A percentile compares a stretch with the other conserved stretches of the same genome.
These are phyloP conservation scores for Corella eumyota DNA, from an alignment of 23 tunicate genomes.

Conservation along the genomic window DNA sequence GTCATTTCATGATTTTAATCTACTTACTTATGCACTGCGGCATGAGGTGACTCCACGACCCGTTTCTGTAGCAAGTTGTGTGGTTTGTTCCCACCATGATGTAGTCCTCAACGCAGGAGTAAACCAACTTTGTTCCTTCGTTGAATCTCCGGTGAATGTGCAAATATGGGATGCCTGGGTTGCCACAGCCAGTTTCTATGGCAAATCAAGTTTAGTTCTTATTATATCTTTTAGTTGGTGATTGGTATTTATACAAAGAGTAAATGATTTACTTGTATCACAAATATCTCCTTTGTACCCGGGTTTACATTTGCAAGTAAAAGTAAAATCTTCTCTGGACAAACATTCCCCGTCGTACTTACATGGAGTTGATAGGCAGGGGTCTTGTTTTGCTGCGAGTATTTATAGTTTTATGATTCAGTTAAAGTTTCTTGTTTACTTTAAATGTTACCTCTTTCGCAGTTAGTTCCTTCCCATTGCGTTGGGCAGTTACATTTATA, in stretches of 20 bases:
- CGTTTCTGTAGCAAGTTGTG: constrained; percentile 23
- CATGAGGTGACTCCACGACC: constrained; percentile 45
- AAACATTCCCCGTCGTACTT: constrained; percentile 31
- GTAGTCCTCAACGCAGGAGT: constrained; percentile 41
- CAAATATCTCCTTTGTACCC: constrained; percentile 47
- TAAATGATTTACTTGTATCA: constrained; percentile 40
- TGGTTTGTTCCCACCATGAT: constrained; percentile 22
- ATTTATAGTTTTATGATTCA: too few species aligned
- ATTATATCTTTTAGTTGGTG: too few species aligned
- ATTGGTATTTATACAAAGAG: background rate
- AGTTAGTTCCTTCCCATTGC: constrained; percentile 29
- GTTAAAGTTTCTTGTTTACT: too few species aligned
- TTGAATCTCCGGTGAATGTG: constrained; percentile 30
- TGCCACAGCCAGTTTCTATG: constrained; percentile 60
- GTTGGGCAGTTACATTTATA: constrained; percentile 29
- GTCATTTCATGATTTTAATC: too few species aligned
- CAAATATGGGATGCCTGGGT: constrained; percentile 68
- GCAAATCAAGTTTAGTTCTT: constrained; percentile 4
- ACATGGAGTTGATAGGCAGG: constrained; percentile 40
- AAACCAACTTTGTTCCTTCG: constrained; percentile 27
- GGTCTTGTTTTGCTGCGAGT: constrained; percentile 11
- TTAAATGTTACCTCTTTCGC: constrained; percentile 40
- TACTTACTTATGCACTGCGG: constrained; percentile 63
- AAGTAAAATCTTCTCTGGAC: background rate
- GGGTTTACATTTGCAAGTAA: constrained; percentile 33